These are phyloP conservation scores for Sebastes hubbsi DNA, from an alignment of 2,797 vertebrate genomes.

Conservation along the genomic window DNA sequence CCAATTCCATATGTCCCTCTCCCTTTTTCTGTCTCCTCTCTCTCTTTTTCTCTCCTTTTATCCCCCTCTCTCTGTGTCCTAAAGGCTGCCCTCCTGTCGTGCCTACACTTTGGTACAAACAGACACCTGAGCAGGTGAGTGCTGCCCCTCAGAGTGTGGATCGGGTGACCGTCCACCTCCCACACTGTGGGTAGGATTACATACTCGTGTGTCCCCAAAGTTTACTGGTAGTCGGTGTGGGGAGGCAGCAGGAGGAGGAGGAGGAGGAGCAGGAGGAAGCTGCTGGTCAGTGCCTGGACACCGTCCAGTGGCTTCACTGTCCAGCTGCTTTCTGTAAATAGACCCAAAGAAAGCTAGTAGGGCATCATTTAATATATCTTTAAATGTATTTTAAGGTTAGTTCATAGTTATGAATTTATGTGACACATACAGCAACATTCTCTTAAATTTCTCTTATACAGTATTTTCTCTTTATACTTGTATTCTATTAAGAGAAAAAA, in stretches of 20 bases:
- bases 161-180: conserved; percentile 69
- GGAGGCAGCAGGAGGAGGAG: neutral
- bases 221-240: neutral
- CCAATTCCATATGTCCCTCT: neutral
- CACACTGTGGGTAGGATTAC: conserved; percentile 68
- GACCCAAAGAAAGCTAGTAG: neutral
- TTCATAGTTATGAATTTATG: neutral
- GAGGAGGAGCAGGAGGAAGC: too few species aligned
- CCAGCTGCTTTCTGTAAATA: conserved; percentile 23
- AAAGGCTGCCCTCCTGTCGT: conserved; percentile 20
- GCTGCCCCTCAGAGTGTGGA: conserved; percentile 49
- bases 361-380: neutral
- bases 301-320: neutral
- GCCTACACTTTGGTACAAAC: conserved; percentile 26
- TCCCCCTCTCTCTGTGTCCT: neutral
- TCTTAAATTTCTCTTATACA: too few species aligned
- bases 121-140: conserved; percentile 78
- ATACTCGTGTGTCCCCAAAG: conserved; percentile 20
- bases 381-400: neutral
- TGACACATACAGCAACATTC: neutral
- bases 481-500: too few species aligned
- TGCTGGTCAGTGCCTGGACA: neutral
- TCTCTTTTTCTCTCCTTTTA: neutral
- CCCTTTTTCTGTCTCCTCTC: neutral
- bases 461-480: too few species aligned